phyloP scores from a whole-genome alignment of 2,888 invertebrate genomes.

The Zaprionus obscuricornis region DNA sequence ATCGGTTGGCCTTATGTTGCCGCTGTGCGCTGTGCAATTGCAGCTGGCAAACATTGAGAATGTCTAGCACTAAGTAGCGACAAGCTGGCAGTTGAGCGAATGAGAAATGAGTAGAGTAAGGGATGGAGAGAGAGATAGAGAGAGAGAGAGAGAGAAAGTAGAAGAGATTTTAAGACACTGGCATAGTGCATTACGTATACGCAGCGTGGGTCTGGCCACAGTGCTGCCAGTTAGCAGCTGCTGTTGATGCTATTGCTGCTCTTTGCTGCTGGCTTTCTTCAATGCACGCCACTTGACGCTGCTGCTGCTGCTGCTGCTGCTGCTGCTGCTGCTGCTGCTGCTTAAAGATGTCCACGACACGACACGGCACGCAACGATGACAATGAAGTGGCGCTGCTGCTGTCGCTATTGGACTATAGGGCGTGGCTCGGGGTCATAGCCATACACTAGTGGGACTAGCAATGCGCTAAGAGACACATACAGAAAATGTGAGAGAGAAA shows the following conservation, averaged over 20 bases:
- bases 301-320: conserved; percentile 6
- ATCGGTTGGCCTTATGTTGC: no score
- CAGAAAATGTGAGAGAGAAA: conserved; percentile 6
- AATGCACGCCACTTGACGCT: conserved; percentile 53
- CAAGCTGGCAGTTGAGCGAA: conserved; percentile 39
- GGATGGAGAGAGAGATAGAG: background rate
- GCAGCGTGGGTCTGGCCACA: conserved; percentile 33
- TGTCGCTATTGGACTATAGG: conserved; percentile 5
- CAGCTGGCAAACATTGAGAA: conserved; percentile 29
- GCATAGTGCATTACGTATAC: conserved; percentile 49
- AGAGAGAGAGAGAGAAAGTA: background rate
- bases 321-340: conserved; percentile 17
- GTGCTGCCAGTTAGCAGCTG: conserved; percentile 24
- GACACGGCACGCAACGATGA: conserved; percentile 1
- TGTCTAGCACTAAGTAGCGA: conserved; percentile 55
- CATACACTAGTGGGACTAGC: conserved; percentile 21
- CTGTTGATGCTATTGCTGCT: conserved; percentile 30
- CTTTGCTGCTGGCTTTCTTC: no score
- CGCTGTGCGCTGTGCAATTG: no score
- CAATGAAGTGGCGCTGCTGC: conserved; percentile 40
- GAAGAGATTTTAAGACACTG: background rate
- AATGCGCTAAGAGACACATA: no score
- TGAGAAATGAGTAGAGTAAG: conserved; percentile 13
- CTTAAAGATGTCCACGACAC: conserved; percentile 49
- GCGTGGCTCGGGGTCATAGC: background rate